Base-by-base conservation (phyloP, 2,113 vertebrate species). In the Percina caprodes region DNA sequence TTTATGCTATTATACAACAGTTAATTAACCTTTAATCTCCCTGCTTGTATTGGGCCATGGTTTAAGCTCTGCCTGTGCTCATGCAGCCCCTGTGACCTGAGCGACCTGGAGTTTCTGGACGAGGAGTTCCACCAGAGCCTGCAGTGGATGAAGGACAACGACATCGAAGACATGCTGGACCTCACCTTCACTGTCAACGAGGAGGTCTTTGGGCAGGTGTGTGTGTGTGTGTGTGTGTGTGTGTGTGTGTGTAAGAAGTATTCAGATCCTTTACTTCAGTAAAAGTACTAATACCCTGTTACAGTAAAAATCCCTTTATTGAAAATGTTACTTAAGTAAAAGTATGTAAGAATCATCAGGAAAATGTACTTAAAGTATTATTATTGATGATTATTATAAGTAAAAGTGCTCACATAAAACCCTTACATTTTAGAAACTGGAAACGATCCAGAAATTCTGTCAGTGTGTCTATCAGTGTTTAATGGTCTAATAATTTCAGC, bases 91-190 rank as follows among this genome's bases (percentile, higher is more conserved):
- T 99, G 98, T 95, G 98, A 99, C 91, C 93, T 99, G 91, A 99
- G 98, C 87, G 98, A 99, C 90, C 94, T 99, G 85, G 98, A 99
- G 91, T 99, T 99, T 90, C 96, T 99, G 13, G 98, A 99, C 3
- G 98, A 99, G 81, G 98, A 99, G 90, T 99, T 99, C 86, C 98
- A 99, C 91, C 98, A 99, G 94, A 99, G 98, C 90, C 92, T 99
- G 80, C 98, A 99, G 90, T 99, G 98, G 98, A 99, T 99, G 98
- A 99, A 99, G 89, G 98, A 99, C 93, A 99, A 99, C 5, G 98
- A 99, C 82, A 99, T 99, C 79, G 97, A 99, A 0, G 97, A 99
- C 94, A 99, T 99, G 93, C 93, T 99, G 83, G 98, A 99, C 90
- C 97, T 99, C 81, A 99, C 98, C 0, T 99, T 99, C 92, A 99